A percentile compares a stretch with the other conserved stretches of the same genome.
phyloP scores from a whole-genome alignment of 2,113 vertebrate genomes.

The Helogale parvula region DNA sequence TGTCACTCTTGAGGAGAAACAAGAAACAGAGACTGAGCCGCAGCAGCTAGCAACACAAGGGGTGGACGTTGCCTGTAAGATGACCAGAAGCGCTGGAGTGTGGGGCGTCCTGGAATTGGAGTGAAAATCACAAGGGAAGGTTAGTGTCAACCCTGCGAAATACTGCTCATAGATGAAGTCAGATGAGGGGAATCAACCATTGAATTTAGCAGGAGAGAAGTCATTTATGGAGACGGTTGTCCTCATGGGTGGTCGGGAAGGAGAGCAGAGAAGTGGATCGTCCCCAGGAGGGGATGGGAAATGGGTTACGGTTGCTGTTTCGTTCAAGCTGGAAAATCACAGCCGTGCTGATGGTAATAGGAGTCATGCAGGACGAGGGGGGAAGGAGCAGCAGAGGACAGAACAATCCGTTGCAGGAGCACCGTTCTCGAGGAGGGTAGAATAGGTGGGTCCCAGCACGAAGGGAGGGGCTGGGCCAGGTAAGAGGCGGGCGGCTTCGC shows the following conservation, averaged over 20 bases:
- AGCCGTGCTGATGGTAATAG: neutral
- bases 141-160: no score
- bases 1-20: neutral
- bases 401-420: rapidly evolving
- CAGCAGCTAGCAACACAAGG: neutral
- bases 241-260: neutral
- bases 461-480: rapidly evolving
- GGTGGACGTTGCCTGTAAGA: neutral
- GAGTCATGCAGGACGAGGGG: neutral
- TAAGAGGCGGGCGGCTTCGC: neutral
- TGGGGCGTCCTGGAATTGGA: no score
- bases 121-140: neutral
- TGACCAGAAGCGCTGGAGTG: no score
- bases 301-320: neutral
- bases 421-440: no score
- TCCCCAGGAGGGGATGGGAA: no score
- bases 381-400: no score
- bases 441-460: no score
- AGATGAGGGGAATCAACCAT: no score
- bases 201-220: neutral
- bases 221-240: neutral
- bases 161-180: neutral
- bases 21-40: neutral
- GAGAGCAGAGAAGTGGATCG: neutral
- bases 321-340: neutral